Evolutionary conservation across 2,797 vertebrate species (phyloP), one percentile per base, ranked within the genome.

Genomic region (Argyrosomus regius): DNA sequence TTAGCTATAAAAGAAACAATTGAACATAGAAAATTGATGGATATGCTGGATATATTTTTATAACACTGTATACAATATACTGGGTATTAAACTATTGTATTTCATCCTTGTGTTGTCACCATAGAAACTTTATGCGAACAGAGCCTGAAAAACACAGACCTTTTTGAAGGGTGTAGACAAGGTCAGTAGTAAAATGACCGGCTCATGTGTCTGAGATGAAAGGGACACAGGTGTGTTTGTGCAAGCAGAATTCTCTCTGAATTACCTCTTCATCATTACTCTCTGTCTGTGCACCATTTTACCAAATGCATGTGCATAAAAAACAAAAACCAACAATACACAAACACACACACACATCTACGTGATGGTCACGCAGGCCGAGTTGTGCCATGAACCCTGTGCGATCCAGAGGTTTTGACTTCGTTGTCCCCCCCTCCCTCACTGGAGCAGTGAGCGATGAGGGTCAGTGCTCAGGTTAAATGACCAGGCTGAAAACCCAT

Each of bases 401-500:
- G 81, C 59, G 64, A 85, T 85, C 79, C 22, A 46, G 59, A 77
- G 86, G 79, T 84, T 83, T 69, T 79, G 82, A 89, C 80, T 84
- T 89, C 85, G 89, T 22, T 82, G 76, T 69, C 86, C 80, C 80
- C 80, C 84, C 84, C 50, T 86, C 86, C 88, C 84, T 95, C 91
- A 90, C 90, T 54, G 76, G 53, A 58, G 92, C 86, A 81, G 70
- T 81, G 91, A 94, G 82, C 60, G 91, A 95, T 96, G 90, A 91
- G 95, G 96, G 95, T 97, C 96, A 94, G 78, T 0, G 92, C 92
- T 91, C 90, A 82, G 95, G 96, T 95, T 96, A 97, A 97, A 93
- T 90, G 96, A 95, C 92, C 92, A 91, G 93, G 87, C 92, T 94
- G 87, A 81, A 91, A 93, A 95, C 81, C 79, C 91, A 90, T 89